These are phyloP conservation scores for Carcina quercana DNA, from an alignment of 2,888 invertebrate species.

Conservation along the genomic window DNA sequence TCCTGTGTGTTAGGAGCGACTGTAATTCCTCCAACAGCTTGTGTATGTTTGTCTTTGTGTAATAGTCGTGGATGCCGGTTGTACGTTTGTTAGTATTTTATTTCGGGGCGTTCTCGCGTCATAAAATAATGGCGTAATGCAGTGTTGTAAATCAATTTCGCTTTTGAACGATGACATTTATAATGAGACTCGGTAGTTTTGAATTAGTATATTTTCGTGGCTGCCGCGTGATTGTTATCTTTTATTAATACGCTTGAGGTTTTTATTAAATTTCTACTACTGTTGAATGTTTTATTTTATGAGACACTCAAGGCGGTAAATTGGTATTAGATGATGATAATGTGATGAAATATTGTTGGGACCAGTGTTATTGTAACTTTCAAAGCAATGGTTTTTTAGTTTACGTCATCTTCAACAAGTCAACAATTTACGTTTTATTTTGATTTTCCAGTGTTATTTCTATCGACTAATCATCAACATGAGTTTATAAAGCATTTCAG, in stretches of 20 bases:
- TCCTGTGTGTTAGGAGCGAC: slow-evolving; percentile 11
- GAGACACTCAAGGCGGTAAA: no score
- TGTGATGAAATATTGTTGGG: no score
- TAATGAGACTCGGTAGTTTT: slow-evolving; percentile 62
- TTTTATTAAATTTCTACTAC: no score
- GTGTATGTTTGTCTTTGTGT: slow-evolving; percentile 37
- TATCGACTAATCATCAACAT: no score
- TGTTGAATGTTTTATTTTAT: no score
- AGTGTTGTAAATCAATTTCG: slow-evolving; percentile 69
- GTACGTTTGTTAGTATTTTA: slow-evolving; percentile 73
- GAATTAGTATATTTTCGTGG: slow-evolving; percentile 44
- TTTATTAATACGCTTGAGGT: slow-evolving; percentile 37
- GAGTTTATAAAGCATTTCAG: no score
- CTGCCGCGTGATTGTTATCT: slow-evolving; percentile 44
- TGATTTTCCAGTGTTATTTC: no score
- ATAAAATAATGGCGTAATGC: slow-evolving; percentile 73
- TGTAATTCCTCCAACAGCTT: slow-evolving; percentile 11
- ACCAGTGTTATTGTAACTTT: no score
- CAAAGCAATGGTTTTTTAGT: no score
- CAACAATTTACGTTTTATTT: no score
- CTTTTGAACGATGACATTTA: slow-evolving; percentile 66
- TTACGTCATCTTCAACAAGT: no score
- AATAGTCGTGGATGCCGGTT: slow-evolving; percentile 72
- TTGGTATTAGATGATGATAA: no score
- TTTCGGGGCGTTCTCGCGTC: slow-evolving; percentile 71